Base-by-base conservation (phyloP, 2,797 vertebrate genomes). In the Eulemur coronatus region DNA sequence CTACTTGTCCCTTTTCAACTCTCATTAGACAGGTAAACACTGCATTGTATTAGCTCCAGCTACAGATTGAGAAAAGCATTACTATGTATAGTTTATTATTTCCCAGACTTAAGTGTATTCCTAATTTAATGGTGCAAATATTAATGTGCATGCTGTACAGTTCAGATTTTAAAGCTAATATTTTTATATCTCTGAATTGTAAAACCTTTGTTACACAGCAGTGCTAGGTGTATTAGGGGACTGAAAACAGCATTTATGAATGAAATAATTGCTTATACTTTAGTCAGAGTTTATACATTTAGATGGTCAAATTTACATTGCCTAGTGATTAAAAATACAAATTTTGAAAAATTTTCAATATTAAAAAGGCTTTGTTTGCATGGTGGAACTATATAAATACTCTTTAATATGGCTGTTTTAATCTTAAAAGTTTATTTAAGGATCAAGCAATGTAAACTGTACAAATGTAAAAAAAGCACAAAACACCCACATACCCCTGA, bases 101-200 rank as follows among this genome's bases (percentile, higher is more conserved):
- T 99, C 98, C 99, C 98, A 99, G 98, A 98, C 98, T 98, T 98
- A 99, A 99, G 98, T 98, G 98, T 99, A 98, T 99, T 99, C 98
- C 99, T 99, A 99, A 99, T 99, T 99, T 99, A 99, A 99, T 98
- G 99, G 98, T 99, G 98, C 99, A 99, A 99, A 99, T 99, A 99
- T 98, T 97, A 99, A 98, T 99, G 99, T 99, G 99, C 98, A 99
- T 99, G 99, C 97, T 99, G 99, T 99, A 99, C 99, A 99, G 98
- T 98, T 99, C 98, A 99, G 98, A 99, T 99, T 99, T 98, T 99
- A 99, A 98, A 99, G 99, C 98, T 98, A 98, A 99, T 99, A 99
- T 99, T 99, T 99, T 99, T 99, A 99, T 99, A 99, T 99, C 99
- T 98, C 99, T 99, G 98, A 98, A 98, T 99, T 99, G 98, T 97